Conservation (phyloP, 2,113 vertebrate genomes). For the Chaetorhynchus papuensis region DNA sequence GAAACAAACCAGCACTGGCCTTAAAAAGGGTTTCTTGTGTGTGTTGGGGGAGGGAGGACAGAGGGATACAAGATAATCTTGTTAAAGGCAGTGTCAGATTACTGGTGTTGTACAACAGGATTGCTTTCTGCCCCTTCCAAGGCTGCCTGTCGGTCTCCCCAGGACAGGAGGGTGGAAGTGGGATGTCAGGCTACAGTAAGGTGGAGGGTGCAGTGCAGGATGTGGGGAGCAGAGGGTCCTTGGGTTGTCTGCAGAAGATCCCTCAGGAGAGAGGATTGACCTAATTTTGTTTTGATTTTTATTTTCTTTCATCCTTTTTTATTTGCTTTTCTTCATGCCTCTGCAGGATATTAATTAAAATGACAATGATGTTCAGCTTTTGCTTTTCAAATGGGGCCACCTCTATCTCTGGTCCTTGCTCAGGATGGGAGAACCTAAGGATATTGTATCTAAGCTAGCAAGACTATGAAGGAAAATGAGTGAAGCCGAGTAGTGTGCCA, state of each 20-base stretch:
- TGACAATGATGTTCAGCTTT: slow-evolving; percentile 31
- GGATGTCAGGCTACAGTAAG: not conserved
- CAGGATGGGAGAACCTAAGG: not conserved
- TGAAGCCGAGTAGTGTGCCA: not conserved
- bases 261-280: slow-evolving; percentile 32
- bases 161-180: not conserved
- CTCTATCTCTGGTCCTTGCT: not conserved
- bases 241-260: not conserved
- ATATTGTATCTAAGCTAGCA: not conserved
- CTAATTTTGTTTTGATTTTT: slow-evolving; percentile 55
- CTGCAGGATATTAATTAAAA: slow-evolving; percentile 55
- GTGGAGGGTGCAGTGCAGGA: not conserved
- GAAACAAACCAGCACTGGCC: not conserved
- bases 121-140: not conserved
- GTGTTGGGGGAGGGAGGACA: not conserved
- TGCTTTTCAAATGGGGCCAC: slow-evolving; percentile 24
- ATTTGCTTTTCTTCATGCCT: slow-evolving; percentile 20
- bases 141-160: not conserved
- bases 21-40: slow-evolving; percentile 19
- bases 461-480: not conserved
- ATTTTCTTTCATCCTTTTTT: slow-evolving; percentile 37
- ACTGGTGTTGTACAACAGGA: not conserved
- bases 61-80: slow-evolving; percentile 1
- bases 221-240: not conserved
- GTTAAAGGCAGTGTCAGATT: slow-evolving; percentile 29